Base-by-base conservation (phyloP, 1,140 invertebrate species). In the Grapholita molesta region DNA sequence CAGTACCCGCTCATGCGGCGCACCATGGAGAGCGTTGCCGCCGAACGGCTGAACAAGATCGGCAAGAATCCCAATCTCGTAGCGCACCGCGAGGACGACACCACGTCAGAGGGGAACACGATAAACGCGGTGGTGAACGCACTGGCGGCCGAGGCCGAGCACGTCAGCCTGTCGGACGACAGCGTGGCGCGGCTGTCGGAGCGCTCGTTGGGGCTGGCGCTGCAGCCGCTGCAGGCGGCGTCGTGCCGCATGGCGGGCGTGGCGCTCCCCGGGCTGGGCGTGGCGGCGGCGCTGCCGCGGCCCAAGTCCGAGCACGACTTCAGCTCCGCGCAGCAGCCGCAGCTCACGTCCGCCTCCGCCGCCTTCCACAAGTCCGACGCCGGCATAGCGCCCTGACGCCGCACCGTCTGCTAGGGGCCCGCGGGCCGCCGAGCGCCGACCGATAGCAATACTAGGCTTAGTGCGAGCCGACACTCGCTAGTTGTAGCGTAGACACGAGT, bases 1-100 rank as follows among this genome's bases (percentile, higher is more conserved):
- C 97, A 99, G 93, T 99, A 99, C 93, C 99, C 98, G 33, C 94
- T 99, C 68, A 99, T 99, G 98, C 94, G 98, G 76, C 95, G 98
- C 78, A 99, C 98, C 12, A 99, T 99, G 98, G 99, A 99, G 93
- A 99, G 97, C 89, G 98, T 99, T 76, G 99, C 98, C 80, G 98
- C 98, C 78, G 98, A 99, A 94, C 95, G 97, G 93, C 94, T 99
- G 75, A 99, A 99, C 92, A 99, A 99, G 94, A 99, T 99, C 86
- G 98, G 98, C 64, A 99, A 99, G 93, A 99, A 99, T 94, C 98
- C 98, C 55, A 99, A 97, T 85, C 95, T 99, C 77, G 97, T 99
- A 72, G 96, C 97, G 71, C 97, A 98, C 83, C 94, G 97, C 66
- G 97, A 98, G 85, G 96, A 97, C 89, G 96, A 97, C 89, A 94